These are phyloP conservation scores for Mohoua ochrocephala DNA, from an alignment of 2,113 vertebrate genomes.

Conservation along the genomic window DNA sequence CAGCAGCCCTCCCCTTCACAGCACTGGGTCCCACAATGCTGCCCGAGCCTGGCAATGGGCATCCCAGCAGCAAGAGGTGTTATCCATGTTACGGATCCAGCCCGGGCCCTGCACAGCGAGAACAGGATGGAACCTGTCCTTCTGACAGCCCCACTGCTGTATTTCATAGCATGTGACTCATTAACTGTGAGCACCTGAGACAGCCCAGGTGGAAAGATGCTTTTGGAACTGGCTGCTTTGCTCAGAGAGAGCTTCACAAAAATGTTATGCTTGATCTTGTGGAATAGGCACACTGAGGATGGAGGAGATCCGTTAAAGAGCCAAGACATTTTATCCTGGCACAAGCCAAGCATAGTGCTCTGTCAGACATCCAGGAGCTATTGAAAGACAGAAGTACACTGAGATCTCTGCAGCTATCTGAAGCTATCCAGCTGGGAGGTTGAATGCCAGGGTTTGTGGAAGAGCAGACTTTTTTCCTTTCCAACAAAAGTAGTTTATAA, in stretches of 20 bases:
- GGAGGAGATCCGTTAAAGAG: background rate
- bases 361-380: background rate
- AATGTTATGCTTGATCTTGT: background rate
- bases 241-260: background rate
- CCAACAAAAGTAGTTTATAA: background rate
- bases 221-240: background rate
- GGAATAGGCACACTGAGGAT: background rate
- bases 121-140: background rate
- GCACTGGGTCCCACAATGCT: rapidly evolving
- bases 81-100: background rate
- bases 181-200: background rate
- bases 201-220: background rate
- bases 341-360: rapidly evolving
- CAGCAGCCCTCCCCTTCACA: background rate
- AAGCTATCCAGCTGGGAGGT: background rate
- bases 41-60: rapidly evolving
- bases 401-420: background rate
- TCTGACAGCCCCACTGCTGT: background rate
- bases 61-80: background rate
- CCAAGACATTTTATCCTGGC: background rate
- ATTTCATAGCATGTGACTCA: background rate
- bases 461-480: background rate
- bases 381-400: background rate
- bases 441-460: background rate
- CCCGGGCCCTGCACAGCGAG: rapidly evolving